Percentiles rank a stretch among this genome's conserved stretches.
Conservation (phyloP, 2,113 vertebrate species). For the Noctilio leporinus region DNA sequence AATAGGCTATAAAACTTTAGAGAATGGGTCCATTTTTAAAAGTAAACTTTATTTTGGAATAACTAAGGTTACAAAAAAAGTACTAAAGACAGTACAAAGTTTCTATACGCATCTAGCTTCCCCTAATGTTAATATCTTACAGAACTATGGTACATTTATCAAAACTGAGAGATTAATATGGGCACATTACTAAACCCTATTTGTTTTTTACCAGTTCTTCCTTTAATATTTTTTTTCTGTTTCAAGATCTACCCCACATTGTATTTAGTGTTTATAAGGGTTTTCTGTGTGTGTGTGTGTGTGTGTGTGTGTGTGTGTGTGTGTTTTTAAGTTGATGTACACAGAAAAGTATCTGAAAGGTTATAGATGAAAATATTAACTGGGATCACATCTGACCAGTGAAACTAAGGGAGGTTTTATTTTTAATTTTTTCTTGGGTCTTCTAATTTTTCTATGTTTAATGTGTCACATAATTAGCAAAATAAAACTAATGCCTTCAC, state of each 20-base stretch:
- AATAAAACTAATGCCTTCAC: background rate
- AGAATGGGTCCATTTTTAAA: background rate
- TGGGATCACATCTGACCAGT: background rate
- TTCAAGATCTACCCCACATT: background rate
- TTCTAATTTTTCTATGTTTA: background rate
- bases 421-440: background rate
- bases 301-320: no score
- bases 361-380: background rate
- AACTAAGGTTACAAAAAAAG: constrained; percentile 10
- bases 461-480: background rate
- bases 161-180: background rate
- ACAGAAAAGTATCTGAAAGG: background rate
- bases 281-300: no score
- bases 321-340: background rate
- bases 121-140: background rate
- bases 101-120: background rate
- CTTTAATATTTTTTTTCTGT: background rate
- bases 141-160: background rate
- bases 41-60: background rate
- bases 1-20: constrained; percentile 7
- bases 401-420: background rate
- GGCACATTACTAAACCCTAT: background rate
- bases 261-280: background rate
- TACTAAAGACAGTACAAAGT: background rate
- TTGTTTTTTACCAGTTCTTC: background rate